Evolutionary conservation across 1,140 invertebrate species (phyloP), one percentile per base, ranked within the genome.

Genomic region (Druon quercuslanigerum): DNA sequence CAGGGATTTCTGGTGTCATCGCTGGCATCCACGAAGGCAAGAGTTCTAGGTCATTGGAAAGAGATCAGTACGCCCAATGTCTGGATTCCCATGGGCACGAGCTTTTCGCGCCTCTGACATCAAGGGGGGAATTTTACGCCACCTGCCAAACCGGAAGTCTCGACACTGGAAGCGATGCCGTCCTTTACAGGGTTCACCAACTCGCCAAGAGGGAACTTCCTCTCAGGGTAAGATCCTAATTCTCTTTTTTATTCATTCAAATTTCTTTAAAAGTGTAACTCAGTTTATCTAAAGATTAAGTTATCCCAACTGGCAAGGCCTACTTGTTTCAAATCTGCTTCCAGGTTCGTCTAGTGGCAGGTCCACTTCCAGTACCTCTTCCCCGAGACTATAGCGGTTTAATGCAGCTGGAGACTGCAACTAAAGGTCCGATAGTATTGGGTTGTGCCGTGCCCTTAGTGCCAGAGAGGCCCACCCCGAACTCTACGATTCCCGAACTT

Each of bases 11-110:
- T n/a, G 85, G 87, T 19, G 80, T 90, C 6, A 79, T 73, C 2
- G 85, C 82, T 71, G 82, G 79, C 16, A 56, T 79, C 16, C 83
- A 87, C n/a, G 89, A 90, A 71, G 84, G 87, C 72, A 90, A 91
- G 51, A 89, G 86, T 82, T 90, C 89, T 60, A 88, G 90, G 75
- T 88, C 89, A 8, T 90, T 88, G 33, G 90, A 92, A 72, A 84
- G 90, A 46, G 91, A 91, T 75, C 90, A 91, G 80, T 92, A 92
- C 71, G 91, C 92, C 2, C 91, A 92, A 74, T 92, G 91, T 77
- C 71, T 92, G n/a, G 91, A 91, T 74, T 90, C 89, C 2, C 88
- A 90, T 74, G 90, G 90, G 9, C 90, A 90, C 72, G 90, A 91
- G 73, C 74, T 91, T 3, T 91, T 91, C 71, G 90, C 89, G 2